A percentile compares a stretch with the other conserved stretches of the same genome.
These are phyloP conservation scores for Parnassius glacialis DNA, from an alignment of 2,888 invertebrate species.

Conservation along the genomic window DNA sequence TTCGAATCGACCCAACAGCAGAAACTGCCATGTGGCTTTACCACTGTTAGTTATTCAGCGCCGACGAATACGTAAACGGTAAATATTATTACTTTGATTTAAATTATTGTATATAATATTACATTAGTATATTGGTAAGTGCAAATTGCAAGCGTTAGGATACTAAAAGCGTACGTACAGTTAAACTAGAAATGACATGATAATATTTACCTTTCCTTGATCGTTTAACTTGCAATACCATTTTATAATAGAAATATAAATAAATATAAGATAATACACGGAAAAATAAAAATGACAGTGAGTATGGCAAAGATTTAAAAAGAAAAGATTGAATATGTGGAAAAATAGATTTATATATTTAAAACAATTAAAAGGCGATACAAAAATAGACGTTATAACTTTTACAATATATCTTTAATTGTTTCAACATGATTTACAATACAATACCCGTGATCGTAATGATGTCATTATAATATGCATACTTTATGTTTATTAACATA, in stretches of 20 bases:
- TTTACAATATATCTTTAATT: slow-evolving; percentile 42
- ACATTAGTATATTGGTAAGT: too few relatives aligned
- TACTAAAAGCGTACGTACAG: background rate
- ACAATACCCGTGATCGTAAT: slow-evolving; percentile 22
- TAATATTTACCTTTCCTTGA: slow-evolving; percentile 18
- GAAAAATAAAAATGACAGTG: background rate
- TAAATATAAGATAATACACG: background rate
- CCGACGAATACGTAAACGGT: too few relatives aligned
- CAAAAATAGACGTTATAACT: slow-evolving; percentile 53
- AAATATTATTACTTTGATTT: too few relatives aligned
- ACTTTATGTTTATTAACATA: slow-evolving; percentile 10
- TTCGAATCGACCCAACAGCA: too few relatives aligned
- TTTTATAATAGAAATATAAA: background rate
- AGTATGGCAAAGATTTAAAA: slow-evolving; percentile 22
- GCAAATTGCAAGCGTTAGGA: background rate
- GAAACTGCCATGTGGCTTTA: too few relatives aligned
- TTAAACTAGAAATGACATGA: background rate
- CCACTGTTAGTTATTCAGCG: too few relatives aligned
- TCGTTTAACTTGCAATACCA: slow-evolving; percentile 2
- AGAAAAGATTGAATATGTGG: slow-evolving; percentile 30
- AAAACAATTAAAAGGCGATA: slow-evolving; percentile 43
- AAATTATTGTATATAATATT: too few relatives aligned
- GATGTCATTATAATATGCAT: slow-evolving; percentile 8
- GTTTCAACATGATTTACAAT: slow-evolving; percentile 32
- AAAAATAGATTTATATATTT: slow-evolving; percentile 37